Percentiles rank a stretch among this genome's conserved stretches.
Evolutionary conservation across 2,797 vertebrate genomes (phyloP).

Genomic region (Micropoecilia bifurca): DNA sequence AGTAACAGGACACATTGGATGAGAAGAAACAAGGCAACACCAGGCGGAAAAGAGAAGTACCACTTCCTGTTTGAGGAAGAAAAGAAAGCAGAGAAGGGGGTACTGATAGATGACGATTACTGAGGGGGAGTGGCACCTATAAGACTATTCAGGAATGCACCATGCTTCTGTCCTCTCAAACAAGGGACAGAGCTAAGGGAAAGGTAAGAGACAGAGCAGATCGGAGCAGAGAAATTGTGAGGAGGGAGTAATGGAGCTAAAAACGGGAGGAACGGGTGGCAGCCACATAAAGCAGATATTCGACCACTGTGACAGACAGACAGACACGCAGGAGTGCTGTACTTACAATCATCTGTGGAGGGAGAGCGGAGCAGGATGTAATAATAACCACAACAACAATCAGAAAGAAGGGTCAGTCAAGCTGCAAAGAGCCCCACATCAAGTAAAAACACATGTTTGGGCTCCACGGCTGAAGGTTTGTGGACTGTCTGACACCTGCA

Average conservation of each 20-base stretch:
- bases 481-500: conserved; percentile 42
- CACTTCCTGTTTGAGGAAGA: conserved; percentile 71
- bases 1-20: conserved; percentile 73
- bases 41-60: conserved; percentile 59
- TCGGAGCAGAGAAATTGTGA: conserved; percentile 41
- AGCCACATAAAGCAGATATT: conserved; percentile 88
- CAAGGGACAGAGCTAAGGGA: conserved; percentile 58
- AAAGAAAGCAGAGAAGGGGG: conserved; percentile 55
- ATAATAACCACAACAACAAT: conserved; percentile 85
- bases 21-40: conserved; percentile 78
- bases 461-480: conserved; percentile 27
- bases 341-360: conserved; percentile 99
- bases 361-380: conserved; percentile 87
- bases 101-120: conserved; percentile 63
- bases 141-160: conserved; percentile 84
- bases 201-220: conserved; percentile 37
- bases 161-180: conserved; percentile 82
- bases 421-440: conserved; percentile 87
- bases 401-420: conserved; percentile 91
- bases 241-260: conserved; percentile 17
- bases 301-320: conserved; percentile 89
- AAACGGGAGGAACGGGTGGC: conserved; percentile 63
- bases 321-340: conserved; percentile 90
- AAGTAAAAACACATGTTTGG: conserved; percentile 69
- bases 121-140: conserved; percentile 63